Percentiles rank a stretch among this genome's conserved stretches.
These are phyloP conservation scores for Uropetala carovei DNA, from an alignment of 2,888 invertebrate species.

Conservation along the genomic window DNA sequence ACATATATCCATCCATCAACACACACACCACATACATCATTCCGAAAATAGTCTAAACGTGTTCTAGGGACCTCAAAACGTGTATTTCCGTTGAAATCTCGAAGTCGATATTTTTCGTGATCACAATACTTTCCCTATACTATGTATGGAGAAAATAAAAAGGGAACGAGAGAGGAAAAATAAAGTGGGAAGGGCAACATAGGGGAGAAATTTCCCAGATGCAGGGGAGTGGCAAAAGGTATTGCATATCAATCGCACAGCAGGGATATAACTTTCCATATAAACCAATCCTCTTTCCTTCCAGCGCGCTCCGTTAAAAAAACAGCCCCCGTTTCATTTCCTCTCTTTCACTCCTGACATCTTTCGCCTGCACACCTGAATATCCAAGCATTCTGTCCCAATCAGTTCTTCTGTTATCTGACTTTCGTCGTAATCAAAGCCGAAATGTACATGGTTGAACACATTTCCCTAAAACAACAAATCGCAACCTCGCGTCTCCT, in stretches of 20 bases:
- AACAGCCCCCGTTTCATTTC: background rate
- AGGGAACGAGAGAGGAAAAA: background rate
- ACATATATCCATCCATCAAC: too few relatives aligned
- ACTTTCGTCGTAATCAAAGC: background rate
- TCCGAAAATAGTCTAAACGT: too few relatives aligned
- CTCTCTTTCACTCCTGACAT: background rate
- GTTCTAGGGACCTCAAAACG: too few relatives aligned
- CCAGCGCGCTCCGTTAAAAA: background rate
- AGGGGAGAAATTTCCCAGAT: too few relatives aligned
- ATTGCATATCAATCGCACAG: background rate
- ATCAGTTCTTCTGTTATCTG: background rate
- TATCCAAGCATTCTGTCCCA: conserved; percentile 19
- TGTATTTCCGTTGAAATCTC: too few relatives aligned
- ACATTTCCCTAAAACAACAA: conserved; percentile 16
- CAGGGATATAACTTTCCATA: conserved; percentile 4
- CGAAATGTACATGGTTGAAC: background rate
- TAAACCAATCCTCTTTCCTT: background rate
- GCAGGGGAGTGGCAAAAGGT: background rate
- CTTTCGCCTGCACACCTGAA: background rate
- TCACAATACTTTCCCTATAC: too few relatives aligned
- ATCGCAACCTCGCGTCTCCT: background rate
- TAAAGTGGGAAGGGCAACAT: background rate
- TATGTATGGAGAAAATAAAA: too few relatives aligned
- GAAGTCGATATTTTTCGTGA: too few relatives aligned
- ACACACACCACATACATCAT: too few relatives aligned